Evolutionary conservation across 2,888 invertebrate species (phyloP), one percentile per base, ranked within the genome.

Genomic region (Cloeon dipterum): DNA sequence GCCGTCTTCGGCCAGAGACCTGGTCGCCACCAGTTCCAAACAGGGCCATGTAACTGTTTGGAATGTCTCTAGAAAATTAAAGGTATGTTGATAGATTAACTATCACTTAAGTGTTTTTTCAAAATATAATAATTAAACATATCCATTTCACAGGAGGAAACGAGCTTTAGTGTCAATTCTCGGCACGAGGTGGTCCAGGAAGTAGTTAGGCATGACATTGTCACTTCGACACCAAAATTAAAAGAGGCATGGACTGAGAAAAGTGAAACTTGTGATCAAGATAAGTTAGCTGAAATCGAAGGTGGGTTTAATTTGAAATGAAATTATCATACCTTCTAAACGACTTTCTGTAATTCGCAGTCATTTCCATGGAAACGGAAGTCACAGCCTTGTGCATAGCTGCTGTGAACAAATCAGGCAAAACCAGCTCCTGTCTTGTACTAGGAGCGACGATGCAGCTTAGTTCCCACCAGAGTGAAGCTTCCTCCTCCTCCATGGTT

Each of bases 11-110:
- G 57, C 58, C 32, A 55, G 58, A 32, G 59, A 63, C 41, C 56
- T 61, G 38, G 48, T 61, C 11, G 62, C 63, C 20, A 63, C 66
- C 25, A 59, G 61, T 35, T 60, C 63, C 26, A 47, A 53, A 32
- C 55, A 56, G 46, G 67, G 66, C 32, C 55, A 57, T 41, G 68
- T 89, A 44, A 76, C 74, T 43, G 68, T 91, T 21, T 89, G 85
- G 77, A 77, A 78, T 52, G 73, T 83, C 41, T 72, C 74, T 43
- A 74, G 77, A 39, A 78, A 82, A 47, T 62, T 83, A 34, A 77
- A 75, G 35, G 32, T 34, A 20, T 16, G 25, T n/a, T n/a, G n/a
- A n/a, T n/a, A n/a, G n/a, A n/a, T n/a, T n/a, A n/a, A 16, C 16
- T 16, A 2, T 16, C 16, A 16, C 16, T 16, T 16, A 16, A 16